Base-by-base conservation (phyloP, 1,140 invertebrate species). In the Heliothis subflexa region DNA sequence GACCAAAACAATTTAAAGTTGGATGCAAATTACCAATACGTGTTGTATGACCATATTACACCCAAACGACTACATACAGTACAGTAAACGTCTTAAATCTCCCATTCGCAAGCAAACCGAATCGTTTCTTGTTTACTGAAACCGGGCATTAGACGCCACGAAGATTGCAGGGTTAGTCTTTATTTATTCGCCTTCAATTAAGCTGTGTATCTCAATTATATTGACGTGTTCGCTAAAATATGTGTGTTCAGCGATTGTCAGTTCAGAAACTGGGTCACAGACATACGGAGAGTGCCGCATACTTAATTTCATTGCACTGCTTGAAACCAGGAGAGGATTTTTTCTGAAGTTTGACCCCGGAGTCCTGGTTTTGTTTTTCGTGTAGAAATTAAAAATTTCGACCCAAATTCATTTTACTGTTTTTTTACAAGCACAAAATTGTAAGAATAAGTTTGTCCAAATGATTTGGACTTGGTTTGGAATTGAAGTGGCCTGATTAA, bases 251-350 rank as follows among this genome's bases (percentile, higher is more conserved):
- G 59, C 59, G 59, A 74, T 74, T 73, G 75, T 78, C 79, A 73
- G 59, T 16, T 52, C 55, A 21, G 52, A 54, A 79, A 78, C 66
- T 82, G 45, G 81, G 74, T 82, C 80, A 79, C 52, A 81, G 28
- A 4, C 76, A 28, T 50, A 57, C 80, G 45, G 54, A 78, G 72
- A 62, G 40, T 21, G 61, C 47, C 57, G 72, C 72, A 75, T 81
- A 79, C 76, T 81, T 81, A 81, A 81, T 81, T 78, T 66, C 71
- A 75, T 78, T 81, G 75, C 79, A 73, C 78, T 73, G 18, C 64
- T 78, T 33, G 16, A 61, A 78, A 81, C 72, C 64, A 21, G n/a
- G 72, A 40, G 73, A 61, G 62, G 9, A 54, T 49, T 76, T 76
- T 79, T 72, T 62, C 18, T 57, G 45, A 50, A 47, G 49, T 25